phyloP scores from a whole-genome alignment of 2,888 invertebrate species.

The Plutella xylostella region DNA sequence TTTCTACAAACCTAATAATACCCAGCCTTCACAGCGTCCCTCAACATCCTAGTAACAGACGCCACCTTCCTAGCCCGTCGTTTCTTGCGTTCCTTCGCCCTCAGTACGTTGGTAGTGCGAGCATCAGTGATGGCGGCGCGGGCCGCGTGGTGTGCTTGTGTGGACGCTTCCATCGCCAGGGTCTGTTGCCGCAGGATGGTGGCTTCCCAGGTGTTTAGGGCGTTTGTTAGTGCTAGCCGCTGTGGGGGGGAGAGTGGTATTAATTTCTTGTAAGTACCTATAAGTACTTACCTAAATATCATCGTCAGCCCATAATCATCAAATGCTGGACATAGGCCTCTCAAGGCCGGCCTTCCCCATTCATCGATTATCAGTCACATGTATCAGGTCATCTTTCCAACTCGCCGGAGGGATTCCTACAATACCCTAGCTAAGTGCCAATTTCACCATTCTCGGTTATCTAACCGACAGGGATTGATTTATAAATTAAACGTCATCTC shows the following conservation, averaged over 20 bases:
- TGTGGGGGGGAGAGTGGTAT: constrained; percentile 20
- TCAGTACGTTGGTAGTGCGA: constrained; percentile 25
- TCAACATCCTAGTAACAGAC: constrained; percentile 33
- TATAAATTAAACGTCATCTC: no score
- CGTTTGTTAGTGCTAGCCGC: constrained; percentile 47
- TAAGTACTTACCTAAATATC: no score
- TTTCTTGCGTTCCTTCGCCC: constrained; percentile 24
- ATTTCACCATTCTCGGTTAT: no score
- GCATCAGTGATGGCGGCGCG: constrained; percentile 32
- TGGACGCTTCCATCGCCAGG: constrained; percentile 30
- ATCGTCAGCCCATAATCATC: no score
- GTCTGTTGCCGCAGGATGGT: constrained; percentile 35
- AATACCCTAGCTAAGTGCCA: no score
- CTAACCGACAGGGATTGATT: no score
- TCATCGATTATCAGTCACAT: no score
- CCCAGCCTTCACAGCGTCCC: constrained; percentile 33
- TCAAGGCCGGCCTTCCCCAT: no score
- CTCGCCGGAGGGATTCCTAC: no score
- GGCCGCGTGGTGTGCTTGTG: constrained; percentile 34
- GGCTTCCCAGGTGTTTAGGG: constrained; percentile 42
- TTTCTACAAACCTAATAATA: constrained; percentile 2
- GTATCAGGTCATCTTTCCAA: no score
- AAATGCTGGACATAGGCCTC: no score
- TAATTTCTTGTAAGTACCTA: no score
- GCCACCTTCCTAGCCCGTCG: constrained; percentile 33